Evolutionary conservation across 2,113 vertebrate species (phyloP), one percentile per base, ranked within the genome.

Genomic region (Tylochromis polylepis): DNA sequence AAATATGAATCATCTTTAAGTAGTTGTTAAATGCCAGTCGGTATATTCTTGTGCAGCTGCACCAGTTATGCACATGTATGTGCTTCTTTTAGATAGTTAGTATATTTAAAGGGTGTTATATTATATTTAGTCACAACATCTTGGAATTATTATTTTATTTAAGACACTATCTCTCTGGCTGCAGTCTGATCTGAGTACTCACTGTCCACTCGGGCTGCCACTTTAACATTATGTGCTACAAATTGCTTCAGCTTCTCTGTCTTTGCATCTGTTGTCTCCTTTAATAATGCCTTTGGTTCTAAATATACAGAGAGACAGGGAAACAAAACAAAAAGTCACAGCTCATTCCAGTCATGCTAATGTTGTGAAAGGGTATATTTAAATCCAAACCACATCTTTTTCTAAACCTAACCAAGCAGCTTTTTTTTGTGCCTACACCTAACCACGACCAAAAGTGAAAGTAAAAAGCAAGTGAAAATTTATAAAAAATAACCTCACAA

Each of bases 71-170:
- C 58, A 53, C 41, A n/a, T 60, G 67, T 72, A 65, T 51, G 46
- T 59, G 60, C 20, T 82, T 49, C 3, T 34, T 62, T 67, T 5
- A 34, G 43, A 82, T 86, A 89, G 43, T 79, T 75, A n/a, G 75
- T 80, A 38, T 36, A 84, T 88, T 85, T 88, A 87, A 86, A 89
- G 34, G 34, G 16, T 79, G 46, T 82, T 88, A 18, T 83, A 87
- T 87, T 83, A 88, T 88, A 88, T 89, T 89, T 79, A 87, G 43
- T 75, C 20, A 36, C 22, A 36, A 77, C 77, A 90, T 88, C 67
- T 80, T 75, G 77, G 60, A 49, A 49, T 49, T 29, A 49, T 75
- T 14, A 41, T 70, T 43, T 49, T 12, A 49, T 12, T 31, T 12
- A 75, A 29, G 41, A 34, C 9, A 20, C 27, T 24, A n/a, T 22